phyloP scores from a whole-genome alignment of 1,140 invertebrate species.

The Matsumurasca onukii region DNA sequence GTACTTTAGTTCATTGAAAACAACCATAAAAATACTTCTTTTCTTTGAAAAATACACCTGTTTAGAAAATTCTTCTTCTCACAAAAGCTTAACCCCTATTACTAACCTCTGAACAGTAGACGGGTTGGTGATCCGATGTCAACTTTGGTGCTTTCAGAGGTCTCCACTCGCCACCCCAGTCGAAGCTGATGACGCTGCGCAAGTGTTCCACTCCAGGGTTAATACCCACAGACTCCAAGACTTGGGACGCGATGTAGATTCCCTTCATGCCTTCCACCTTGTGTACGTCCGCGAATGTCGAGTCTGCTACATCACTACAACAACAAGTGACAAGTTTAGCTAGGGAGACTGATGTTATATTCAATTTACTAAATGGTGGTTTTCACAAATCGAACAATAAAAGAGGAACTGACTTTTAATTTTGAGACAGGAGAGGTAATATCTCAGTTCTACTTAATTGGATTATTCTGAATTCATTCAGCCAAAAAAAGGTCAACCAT shows the following conservation, averaged over 20 bases:
- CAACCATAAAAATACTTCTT: background rate
- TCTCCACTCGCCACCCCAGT: slow-evolving; percentile 83
- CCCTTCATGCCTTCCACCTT: slow-evolving; percentile 83
- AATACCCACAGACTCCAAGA: slow-evolving; percentile 50
- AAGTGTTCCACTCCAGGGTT: slow-evolving; percentile 70
- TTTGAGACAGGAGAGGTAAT: too few relatives aligned
- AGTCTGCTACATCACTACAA: slow-evolving; percentile 70
- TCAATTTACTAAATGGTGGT: too few relatives aligned
- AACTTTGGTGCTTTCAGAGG: slow-evolving; percentile 64
- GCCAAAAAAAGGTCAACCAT: too few relatives aligned
- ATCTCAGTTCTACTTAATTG: too few relatives aligned
- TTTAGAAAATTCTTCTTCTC: background rate
- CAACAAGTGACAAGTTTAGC: slow-evolving; percentile 40
- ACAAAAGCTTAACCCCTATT: slow-evolving; percentile 8
- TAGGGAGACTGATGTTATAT: too few relatives aligned
- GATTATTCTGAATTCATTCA: too few relatives aligned
- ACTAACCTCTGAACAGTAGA: slow-evolving; percentile 59
- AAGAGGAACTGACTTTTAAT: too few relatives aligned
- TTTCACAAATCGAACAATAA: too few relatives aligned
- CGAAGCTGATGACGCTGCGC: slow-evolving; percentile 80
- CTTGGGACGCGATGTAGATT: slow-evolving; percentile 86
- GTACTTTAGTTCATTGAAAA: background rate
- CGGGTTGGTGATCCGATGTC: slow-evolving; percentile 64
- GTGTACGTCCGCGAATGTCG: slow-evolving; percentile 86
- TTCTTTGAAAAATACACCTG: background rate